phyloP scores from a whole-genome alignment of 2,888 invertebrate species.

The Dicycla oo region DNA sequence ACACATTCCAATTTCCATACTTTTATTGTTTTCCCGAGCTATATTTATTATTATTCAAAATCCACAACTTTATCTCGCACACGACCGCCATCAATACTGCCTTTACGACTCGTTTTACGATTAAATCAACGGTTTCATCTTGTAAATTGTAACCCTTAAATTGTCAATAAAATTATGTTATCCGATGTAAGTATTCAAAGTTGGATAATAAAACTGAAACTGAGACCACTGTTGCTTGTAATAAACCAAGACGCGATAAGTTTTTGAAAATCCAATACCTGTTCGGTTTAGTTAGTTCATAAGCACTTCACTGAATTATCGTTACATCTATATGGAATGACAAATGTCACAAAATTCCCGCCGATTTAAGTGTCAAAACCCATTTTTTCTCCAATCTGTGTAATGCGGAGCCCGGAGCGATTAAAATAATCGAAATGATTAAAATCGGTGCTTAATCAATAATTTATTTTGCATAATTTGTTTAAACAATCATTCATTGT shows the following conservation, averaged over 20 bases:
- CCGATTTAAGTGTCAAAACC: conserved; percentile 24
- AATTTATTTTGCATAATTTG: conserved; percentile 59
- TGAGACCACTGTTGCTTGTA: conserved; percentile 68
- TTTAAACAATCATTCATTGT: conserved; percentile 58
- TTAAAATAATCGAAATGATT: conserved; percentile 47
- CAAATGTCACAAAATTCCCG: conserved; percentile 26
- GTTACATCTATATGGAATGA: conserved; percentile 17
- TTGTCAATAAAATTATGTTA: conserved; percentile 83
- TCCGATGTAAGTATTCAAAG: conserved; percentile 77
- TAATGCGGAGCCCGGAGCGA: conserved; percentile 9
- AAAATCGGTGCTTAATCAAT: conserved; percentile 53
- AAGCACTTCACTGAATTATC: conserved; percentile 13
- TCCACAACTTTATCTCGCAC: conserved; percentile 79
- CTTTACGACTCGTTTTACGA: conserved; percentile 84
- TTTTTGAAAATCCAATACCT: conserved; percentile 15
- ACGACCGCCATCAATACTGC: conserved; percentile 79
- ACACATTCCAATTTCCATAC: conserved; percentile 43
- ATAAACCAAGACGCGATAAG: conserved; percentile 32
- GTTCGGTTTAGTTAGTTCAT: not conserved
- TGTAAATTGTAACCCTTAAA: conserved; percentile 84
- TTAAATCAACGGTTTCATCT: conserved; percentile 86
- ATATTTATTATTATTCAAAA: conserved; percentile 75
- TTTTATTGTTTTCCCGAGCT: conserved; percentile 44
- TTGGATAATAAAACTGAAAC: conserved; percentile 73
- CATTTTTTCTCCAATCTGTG: conserved; percentile 8